Base-by-base conservation (phyloP, 2,797 vertebrate species). In the Chiloscyllium punctatum region DNA sequence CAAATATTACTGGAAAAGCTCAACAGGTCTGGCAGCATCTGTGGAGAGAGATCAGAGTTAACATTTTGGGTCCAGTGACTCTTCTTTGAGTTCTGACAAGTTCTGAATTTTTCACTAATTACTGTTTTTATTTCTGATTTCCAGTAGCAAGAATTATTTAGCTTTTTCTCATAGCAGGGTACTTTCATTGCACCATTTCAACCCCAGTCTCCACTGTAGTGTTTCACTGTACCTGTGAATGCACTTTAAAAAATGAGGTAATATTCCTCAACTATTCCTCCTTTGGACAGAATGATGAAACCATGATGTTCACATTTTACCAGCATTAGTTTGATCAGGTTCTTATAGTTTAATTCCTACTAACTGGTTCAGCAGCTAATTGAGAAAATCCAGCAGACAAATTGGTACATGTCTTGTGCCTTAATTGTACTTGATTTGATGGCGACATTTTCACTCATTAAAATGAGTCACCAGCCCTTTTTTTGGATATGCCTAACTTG, bases 361-460 rank as follows among this genome's bases (percentile, higher is more conserved):
- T 37, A 11, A 27, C 48, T 53, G 23, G 48, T 53, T 53, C 84
- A 27, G 6, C 42, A 48, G 21, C 84, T 87, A 51, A 51, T 53
- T 87, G 84, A 53, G 48, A 53, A 87, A 87, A 87, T 87, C 48
- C 42, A 87, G 84, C 8, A 53, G 48, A 53, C 48, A 87, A 87
- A 87, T 87, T 51, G 11, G 8, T 51, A 25, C 25, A 51, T 30
- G 25, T 88, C 86, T 57, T 88, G 27, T 30, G 82, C 8, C 37
- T 30, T 88, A 51, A 53, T 88, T 51, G 51, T 30, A 88, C 53
- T 57, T 57, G 30, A 3, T 27, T 27, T 57, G 79, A 84, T 48
- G 79, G 37, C 42, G 84, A 87, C 84, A 87, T 87, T 87, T 53
- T 87, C 84, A 88, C 25, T 57, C 25, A 33, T 88, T 88, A 88